Percentiles rank a stretch among this genome's conserved stretches.
These are phyloP conservation scores for Charina bottae DNA, from an alignment of 2,113 vertebrate species.

Conservation along the genomic window DNA sequence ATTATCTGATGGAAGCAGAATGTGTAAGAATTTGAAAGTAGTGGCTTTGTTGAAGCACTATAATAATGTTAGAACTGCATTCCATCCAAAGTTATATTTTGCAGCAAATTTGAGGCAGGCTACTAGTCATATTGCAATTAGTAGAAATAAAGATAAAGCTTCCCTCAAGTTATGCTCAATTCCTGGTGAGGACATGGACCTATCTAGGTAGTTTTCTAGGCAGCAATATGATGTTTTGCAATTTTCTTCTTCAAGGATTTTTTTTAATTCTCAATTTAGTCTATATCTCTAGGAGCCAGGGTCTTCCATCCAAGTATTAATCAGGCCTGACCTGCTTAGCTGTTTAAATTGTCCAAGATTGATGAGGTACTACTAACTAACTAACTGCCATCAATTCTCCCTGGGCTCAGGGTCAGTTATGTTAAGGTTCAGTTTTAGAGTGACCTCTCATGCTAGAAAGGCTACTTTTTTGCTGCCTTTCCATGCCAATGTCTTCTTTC, in stretches of 20 bases:
- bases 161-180: neutral
- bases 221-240: neutral
- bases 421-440: neutral
- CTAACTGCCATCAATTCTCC: neutral
- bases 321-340: neutral
- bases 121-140: neutral
- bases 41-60: neutral
- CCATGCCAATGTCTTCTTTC: neutral
- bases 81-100: neutral
- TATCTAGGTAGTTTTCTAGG: neutral
- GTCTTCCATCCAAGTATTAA: neutral
- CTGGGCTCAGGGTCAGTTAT: neutral
- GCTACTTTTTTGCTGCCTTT: neutral
- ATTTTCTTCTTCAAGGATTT: neutral
- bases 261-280: neutral
- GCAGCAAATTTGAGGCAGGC: neutral
- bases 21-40: neutral
- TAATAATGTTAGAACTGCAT: neutral
- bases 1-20: neutral
- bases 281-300: neutral
- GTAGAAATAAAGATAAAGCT: neutral
- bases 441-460: neutral
- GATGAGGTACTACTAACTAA: neutral
- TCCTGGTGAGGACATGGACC: neutral
- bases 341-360: neutral